A percentile compares a stretch with the other conserved stretches of the same genome.
phyloP scores from a whole-genome alignment of 2,113 vertebrate species.

The Oreochromis aureus region DNA sequence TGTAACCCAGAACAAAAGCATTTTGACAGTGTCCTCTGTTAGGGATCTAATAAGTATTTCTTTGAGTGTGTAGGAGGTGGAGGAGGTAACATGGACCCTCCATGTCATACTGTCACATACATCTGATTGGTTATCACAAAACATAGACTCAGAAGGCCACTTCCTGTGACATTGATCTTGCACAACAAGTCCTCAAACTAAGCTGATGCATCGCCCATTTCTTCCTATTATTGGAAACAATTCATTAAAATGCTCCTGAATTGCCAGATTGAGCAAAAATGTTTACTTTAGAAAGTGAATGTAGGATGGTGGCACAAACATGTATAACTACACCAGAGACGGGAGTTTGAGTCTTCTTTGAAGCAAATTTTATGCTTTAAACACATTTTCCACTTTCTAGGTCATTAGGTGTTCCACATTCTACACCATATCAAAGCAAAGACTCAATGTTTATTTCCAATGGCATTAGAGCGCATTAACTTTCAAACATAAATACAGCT shows the following conservation, averaged over 20 bases:
- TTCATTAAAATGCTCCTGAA: not conserved
- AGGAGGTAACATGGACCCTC: not conserved
- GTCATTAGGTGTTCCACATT: not conserved
- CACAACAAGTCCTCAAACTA: not conserved
- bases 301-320: not conserved
- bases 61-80: not conserved
- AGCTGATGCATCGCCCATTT: not conserved
- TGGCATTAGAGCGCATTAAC: not conserved
- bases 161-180: not conserved
- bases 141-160: not conserved
- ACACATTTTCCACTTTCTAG: not conserved
- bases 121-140: not conserved
- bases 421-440: not conserved
- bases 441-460: not conserved
- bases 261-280: not conserved
- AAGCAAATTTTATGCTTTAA: not conserved
- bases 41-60: not conserved
- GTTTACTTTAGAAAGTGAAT: not conserved
- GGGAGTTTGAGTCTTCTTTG: not conserved
- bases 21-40: not conserved
- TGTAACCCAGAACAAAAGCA: not conserved
- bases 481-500: not conserved
- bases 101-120: not conserved
- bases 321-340: fast-evolving
- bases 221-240: not conserved